Evolutionary conservation across 2,888 invertebrate species (phyloP).

Genomic region (Kryphioiulus occultus): DNA sequence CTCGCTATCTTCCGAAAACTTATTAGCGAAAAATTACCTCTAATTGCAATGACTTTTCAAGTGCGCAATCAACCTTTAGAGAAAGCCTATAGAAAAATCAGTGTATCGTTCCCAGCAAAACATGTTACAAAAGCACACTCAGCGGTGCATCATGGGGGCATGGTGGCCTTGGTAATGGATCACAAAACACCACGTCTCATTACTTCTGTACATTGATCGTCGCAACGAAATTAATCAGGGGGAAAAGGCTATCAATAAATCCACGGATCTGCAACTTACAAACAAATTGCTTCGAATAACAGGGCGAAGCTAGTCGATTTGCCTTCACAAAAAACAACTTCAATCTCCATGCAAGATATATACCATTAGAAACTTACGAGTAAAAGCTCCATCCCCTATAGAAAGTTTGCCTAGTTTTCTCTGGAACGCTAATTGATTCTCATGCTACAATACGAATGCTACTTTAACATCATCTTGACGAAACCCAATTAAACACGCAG

Average conservation of each 20-base stretch:
- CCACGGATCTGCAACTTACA: neutral
- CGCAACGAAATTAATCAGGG: neutral
- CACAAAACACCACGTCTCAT: neutral
- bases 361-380: too few species aligned
- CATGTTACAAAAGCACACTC: neutral
- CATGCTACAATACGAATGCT: too few species aligned
- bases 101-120: neutral
- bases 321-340: too few species aligned
- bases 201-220: neutral
- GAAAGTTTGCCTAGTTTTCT: too few species aligned
- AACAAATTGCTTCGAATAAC: neutral
- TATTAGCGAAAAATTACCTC: conserved; percentile 1
- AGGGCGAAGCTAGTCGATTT: too few species aligned
- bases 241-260: neutral
- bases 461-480: too few species aligned
- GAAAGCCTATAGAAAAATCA: neutral
- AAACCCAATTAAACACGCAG: too few species aligned
- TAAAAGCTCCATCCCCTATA: too few species aligned
- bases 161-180: neutral
- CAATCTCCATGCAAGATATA: too few species aligned
- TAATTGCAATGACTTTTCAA: neutral
- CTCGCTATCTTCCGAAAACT: neutral
- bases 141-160: neutral
- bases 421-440: too few species aligned
- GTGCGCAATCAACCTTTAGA: neutral